phyloP scores from a whole-genome alignment of 2,888 invertebrate genomes.

The Epistrophe grossulariae region DNA sequence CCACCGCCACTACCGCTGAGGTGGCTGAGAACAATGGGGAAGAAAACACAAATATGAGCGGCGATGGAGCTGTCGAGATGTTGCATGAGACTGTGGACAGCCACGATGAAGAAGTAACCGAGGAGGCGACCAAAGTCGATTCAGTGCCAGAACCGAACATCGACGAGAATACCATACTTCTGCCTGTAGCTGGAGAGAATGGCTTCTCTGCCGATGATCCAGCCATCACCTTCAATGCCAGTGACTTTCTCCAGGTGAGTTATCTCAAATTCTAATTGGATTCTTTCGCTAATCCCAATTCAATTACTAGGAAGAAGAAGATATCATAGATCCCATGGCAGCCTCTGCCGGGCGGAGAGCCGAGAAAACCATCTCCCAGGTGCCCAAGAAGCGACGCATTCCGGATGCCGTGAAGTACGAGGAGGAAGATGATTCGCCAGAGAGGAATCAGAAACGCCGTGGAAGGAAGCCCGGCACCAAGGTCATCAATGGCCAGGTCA shows the following conservation, averaged over 20 bases:
- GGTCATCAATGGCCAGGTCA: conserved; percentile 63
- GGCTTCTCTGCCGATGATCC: conserved; percentile 65
- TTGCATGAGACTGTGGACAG: conserved; percentile 66
- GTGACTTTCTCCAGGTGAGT: conserved; percentile 68
- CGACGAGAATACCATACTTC: conserved; percentile 65
- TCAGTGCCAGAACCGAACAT: conserved; percentile 65
- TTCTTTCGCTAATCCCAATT: neutral
- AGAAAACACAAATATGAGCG: conserved; percentile 56
- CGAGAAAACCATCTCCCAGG: conserved; percentile 62
- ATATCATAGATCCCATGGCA: conserved; percentile 66
- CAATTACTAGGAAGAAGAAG: conserved; percentile 62
- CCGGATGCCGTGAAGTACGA: conserved; percentile 45
- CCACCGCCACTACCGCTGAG: neutral
- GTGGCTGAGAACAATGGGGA: conserved; percentile 5
- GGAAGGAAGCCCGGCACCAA: conserved; percentile 67
- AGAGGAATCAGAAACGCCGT: conserved; percentile 47
- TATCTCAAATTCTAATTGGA: neutral
- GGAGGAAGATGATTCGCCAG: conserved; percentile 47
- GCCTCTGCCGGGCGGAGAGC: neutral
- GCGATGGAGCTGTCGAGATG: conserved; percentile 53
- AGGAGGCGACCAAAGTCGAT: conserved; percentile 27
- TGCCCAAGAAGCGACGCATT: conserved; percentile 76
- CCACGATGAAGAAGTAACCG: conserved; percentile 43
- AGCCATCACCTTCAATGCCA: conserved; percentile 55
- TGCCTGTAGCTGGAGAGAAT: conserved; percentile 65